Percentiles rank a stretch among this genome's conserved stretches.
These are phyloP conservation scores for Leptothorax acervorum DNA, from an alignment of 2,888 invertebrate genomes.

Conservation along the genomic window DNA sequence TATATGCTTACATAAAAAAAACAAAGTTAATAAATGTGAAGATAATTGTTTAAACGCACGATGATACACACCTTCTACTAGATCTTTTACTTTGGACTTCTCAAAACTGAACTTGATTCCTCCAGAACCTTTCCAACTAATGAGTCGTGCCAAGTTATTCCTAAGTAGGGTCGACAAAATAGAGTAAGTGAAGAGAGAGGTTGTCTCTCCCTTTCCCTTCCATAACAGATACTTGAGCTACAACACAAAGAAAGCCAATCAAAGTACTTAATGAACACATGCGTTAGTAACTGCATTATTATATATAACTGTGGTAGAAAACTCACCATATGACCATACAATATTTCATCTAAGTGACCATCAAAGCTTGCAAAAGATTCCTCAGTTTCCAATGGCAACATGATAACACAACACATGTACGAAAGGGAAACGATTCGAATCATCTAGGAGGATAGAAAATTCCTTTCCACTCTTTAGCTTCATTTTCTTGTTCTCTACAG, in stretches of 20 bases:
- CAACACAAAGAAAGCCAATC: background rate
- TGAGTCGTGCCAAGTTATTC: background rate
- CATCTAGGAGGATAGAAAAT: too few relatives aligned
- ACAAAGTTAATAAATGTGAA: background rate
- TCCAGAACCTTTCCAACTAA: background rate
- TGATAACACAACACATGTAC: too few relatives aligned
- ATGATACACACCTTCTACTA: background rate
- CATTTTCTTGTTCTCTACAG: too few relatives aligned
- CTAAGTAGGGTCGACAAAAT: constrained; percentile 6
- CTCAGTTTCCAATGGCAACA: background rate
- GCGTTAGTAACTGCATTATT: background rate
- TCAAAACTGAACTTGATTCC: background rate
- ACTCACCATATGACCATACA: constrained; percentile 9
- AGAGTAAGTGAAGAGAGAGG: background rate
- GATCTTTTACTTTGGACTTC: background rate
- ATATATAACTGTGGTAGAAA: background rate
- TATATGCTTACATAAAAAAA: too few relatives aligned
- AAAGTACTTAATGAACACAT: background rate
- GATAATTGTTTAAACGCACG: background rate
- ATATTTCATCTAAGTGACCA: background rate
- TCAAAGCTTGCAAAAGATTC: background rate
- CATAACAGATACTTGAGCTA: background rate
- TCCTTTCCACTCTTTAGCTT: too few relatives aligned
- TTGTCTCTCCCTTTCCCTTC: constrained; percentile 1
- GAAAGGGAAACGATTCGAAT: too few relatives aligned